These are phyloP conservation scores for Hyles euphorbiae DNA, from an alignment of 1,140 invertebrate genomes.

Conservation along the genomic window DNA sequence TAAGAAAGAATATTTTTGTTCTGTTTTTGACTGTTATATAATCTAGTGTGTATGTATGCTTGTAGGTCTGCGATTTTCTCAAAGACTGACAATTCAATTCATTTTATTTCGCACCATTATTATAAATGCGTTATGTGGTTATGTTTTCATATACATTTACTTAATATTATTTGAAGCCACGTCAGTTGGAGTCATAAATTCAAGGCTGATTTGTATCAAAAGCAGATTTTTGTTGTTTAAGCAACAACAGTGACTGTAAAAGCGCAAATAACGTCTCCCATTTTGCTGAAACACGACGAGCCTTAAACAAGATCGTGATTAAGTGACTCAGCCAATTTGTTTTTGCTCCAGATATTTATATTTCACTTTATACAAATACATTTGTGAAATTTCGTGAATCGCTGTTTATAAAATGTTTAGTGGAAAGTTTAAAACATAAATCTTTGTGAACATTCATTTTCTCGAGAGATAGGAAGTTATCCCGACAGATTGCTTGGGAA, in stretches of 20 bases:
- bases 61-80: too few species aligned
- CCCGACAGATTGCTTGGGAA: not conserved
- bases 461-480: slow-evolving; percentile 6
- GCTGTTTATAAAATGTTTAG: slow-evolving; percentile 2
- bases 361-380: not conserved
- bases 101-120: too few species aligned
- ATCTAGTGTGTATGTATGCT: too few species aligned
- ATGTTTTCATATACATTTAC: too few species aligned
- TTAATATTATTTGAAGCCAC: too few species aligned
- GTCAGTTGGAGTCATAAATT: too few species aligned
- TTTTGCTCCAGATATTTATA: slow-evolving; percentile 3
- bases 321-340: slow-evolving; percentile 1
- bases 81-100: too few species aligned
- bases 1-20: too few species aligned
- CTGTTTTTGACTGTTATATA: too few species aligned
- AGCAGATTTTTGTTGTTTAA: not conserved
- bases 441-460: slow-evolving; percentile 3
- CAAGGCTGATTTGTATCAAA: not conserved
- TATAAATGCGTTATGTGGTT: too few species aligned
- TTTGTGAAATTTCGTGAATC: not conserved
- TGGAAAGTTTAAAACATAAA: slow-evolving; percentile 1
- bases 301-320: slow-evolving; percentile 1
- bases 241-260: not conserved
- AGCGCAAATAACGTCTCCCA: not conserved
- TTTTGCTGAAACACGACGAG: not conserved